Conservation (phyloP, 2,113 vertebrate species). For the Aspidoscelis tigris region DNA sequence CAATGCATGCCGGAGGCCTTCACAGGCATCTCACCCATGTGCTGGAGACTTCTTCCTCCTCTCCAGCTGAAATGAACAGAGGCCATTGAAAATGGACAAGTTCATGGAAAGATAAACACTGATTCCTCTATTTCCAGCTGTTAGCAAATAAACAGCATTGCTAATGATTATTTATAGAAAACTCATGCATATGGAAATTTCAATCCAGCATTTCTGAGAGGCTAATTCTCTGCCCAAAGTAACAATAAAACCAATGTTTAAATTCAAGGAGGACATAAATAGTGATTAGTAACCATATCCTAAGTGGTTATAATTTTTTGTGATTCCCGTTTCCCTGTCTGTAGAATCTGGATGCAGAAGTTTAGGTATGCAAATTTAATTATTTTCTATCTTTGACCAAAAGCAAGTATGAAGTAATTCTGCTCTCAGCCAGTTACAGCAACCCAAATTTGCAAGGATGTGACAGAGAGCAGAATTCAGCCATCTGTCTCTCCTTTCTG, state of each 20-base stretch:
- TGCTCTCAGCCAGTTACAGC: background rate
- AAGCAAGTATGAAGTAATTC: background rate
- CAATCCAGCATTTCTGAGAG: constrained; percentile 16
- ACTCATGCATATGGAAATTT: constrained; percentile 28
- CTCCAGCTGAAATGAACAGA: constrained; percentile 24
- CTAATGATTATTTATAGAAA: constrained; percentile 17
- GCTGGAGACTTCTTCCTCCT: background rate
- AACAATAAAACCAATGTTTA: constrained; percentile 27
- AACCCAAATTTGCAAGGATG: constrained; percentile 19
- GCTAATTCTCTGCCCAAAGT: constrained; percentile 7
- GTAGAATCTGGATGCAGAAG: background rate
- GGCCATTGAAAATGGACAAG: background rate
- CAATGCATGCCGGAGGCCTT: background rate
- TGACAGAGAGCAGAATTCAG: constrained; percentile 25
- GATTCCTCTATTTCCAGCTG: constrained; percentile 27
- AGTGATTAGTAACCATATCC: background rate
- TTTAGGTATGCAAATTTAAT: accelerated
- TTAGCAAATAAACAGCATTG: constrained; percentile 32
- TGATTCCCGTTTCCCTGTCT: background rate
- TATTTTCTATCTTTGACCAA: background rate
- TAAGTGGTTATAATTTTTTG: background rate
- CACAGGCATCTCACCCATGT: background rate
- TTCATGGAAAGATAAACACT: constrained; percentile 24
- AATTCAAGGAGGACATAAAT: constrained; percentile 31
- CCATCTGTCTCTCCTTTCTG: constrained; percentile 17